Percentiles rank a stretch among this genome's conserved stretches.
Conservation (phyloP, 23 tunicate genomes). For the Aplidium turbinatum region DNA sequence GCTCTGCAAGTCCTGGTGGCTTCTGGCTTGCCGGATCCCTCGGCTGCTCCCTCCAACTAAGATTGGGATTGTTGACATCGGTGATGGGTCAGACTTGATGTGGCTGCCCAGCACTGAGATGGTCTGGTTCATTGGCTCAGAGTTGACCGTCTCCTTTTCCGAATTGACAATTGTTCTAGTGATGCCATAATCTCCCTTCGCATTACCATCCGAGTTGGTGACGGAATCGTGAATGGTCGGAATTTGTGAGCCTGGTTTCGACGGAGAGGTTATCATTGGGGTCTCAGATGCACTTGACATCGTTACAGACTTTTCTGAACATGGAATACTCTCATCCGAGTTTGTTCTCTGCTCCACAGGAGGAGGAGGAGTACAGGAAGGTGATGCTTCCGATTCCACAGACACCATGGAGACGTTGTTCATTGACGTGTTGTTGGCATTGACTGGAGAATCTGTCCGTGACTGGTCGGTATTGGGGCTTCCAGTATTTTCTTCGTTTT, state of each 20-base stretch:
- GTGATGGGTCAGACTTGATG: background rate
- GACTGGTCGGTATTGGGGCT: conserved; percentile 42
- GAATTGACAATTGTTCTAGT: conserved; percentile 43
- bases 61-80: conserved; percentile 43
- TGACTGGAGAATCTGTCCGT: conserved; percentile 44
- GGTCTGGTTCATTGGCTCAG: background rate
- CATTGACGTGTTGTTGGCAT: conserved; percentile 43
- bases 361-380: conserved; percentile 52
- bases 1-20: background rate
- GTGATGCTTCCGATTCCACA: conserved; percentile 47
- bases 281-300: conserved; percentile 23
- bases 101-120: conserved; percentile 11
- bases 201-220: background rate
- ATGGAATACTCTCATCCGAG: background rate
- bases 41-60: conserved; percentile 35
- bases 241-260: background rate
- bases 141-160: background rate
- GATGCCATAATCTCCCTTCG: conserved; percentile 40
- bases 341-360: conserved; percentile 14
- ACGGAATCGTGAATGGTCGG: background rate
- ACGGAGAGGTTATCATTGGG: conserved; percentile 83
- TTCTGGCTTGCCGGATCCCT: conserved; percentile 2
- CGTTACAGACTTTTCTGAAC: background rate
- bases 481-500: conserved; percentile 8
- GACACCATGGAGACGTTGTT: conserved; percentile 65